Percentiles rank a stretch among this genome's conserved stretches.
Conservation (phyloP, 2,113 vertebrate genomes). For the Semicossyphus pulcher region DNA sequence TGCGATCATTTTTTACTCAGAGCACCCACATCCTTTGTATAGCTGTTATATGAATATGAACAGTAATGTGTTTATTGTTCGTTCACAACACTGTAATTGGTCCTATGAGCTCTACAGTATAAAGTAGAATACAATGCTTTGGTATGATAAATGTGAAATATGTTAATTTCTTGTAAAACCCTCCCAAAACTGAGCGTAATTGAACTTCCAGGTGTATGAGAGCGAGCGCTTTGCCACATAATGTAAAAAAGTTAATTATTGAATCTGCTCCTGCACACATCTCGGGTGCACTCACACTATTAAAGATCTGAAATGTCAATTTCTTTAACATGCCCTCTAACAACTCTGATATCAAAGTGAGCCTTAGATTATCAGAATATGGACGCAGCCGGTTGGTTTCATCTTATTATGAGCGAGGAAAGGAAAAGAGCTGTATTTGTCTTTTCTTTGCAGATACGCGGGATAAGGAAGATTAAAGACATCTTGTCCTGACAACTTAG, state of each 20-base stretch:
- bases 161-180: not conserved
- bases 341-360: slow-evolving; percentile 56
- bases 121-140: not conserved
- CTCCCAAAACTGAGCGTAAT: not conserved
- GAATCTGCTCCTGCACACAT: slow-evolving; percentile 18
- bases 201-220: slow-evolving; percentile 14
- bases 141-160: slow-evolving; percentile 5
- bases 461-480: slow-evolving; percentile 76
- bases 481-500: slow-evolving; percentile 73
- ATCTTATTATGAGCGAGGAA: slow-evolving; percentile 40
- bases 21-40: slow-evolving; percentile 3
- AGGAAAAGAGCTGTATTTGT: slow-evolving; percentile 47
- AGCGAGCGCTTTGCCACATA: slow-evolving; percentile 5
- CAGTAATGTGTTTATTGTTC: not conserved
- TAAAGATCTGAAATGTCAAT: slow-evolving; percentile 61
- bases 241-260: slow-evolving; percentile 41
- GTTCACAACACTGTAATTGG: not conserved
- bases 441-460: slow-evolving; percentile 57
- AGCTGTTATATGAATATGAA: not conserved
- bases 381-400: slow-evolving; percentile 51
- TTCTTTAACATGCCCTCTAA: slow-evolving; percentile 48
- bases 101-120: not conserved
- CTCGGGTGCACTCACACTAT: slow-evolving; percentile 30
- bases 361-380: slow-evolving; percentile 50
- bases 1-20: not conserved